Evolutionary conservation across 37 sponge, comb jelly and placozoan genomes (phyloP).

Genomic region (Amphimedon queenslandica): DNA sequence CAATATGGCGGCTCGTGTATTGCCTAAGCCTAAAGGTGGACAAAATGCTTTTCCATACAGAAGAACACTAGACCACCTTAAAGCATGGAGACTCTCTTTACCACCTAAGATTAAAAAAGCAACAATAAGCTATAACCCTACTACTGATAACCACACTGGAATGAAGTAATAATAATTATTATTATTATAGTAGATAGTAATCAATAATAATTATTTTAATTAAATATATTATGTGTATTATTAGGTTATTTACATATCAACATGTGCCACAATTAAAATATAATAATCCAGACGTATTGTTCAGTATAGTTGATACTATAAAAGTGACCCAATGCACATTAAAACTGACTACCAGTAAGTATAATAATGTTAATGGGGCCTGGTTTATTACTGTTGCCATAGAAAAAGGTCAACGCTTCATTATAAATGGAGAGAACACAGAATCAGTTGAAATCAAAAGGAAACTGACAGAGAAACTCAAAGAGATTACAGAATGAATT

Average conservation of each 20-base stretch:
- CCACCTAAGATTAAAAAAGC: constrained; percentile 38
- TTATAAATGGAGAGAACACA: background rate
- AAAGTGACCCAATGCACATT: background rate
- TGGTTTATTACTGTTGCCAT: too few relatives aligned
- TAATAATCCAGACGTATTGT: constrained; percentile 56
- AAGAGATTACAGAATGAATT: too few relatives aligned
- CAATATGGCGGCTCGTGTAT: too few relatives aligned
- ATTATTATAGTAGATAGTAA: too few relatives aligned
- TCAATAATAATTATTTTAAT: background rate
- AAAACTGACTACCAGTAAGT: background rate
- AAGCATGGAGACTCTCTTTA: constrained; percentile 26
- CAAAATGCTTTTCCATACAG: constrained; percentile 20
- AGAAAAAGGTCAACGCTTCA: background rate
- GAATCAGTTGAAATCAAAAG: too few relatives aligned
- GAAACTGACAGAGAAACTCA: too few relatives aligned
- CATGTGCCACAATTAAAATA: constrained; percentile 75
- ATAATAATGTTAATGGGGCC: background rate
- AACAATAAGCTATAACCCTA: background rate
- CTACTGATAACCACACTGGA: too few relatives aligned
- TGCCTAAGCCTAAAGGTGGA: too few relatives aligned
- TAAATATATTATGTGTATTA: background rate
- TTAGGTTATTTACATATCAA: constrained; percentile 66
- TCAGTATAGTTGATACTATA: constrained; percentile 1
- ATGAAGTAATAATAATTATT: too few relatives aligned
- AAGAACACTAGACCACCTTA: constrained; percentile 50